Base-by-base conservation (phyloP, 2,113 vertebrate genomes). In the Centropus bengalensis region DNA sequence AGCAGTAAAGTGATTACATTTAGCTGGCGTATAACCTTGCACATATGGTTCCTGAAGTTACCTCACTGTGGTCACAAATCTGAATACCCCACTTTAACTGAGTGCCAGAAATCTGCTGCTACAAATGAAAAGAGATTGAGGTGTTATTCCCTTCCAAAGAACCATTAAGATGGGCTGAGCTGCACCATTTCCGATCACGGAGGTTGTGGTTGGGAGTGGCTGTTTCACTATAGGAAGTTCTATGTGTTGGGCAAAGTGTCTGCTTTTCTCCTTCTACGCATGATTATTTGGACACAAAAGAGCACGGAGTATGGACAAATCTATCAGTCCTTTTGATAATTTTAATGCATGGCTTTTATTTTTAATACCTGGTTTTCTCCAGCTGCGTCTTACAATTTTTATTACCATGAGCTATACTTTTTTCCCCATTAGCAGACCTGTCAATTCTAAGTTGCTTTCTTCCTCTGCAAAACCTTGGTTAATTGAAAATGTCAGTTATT, bases 401-500 rank as follows among this genome's bases (percentile, higher is more conserved):
- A 38, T 73, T 40, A 64, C 27, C 44, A 8, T 1, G 24, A 81
- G 44, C 79, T 68, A 5, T 21, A 9, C 17, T 59, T 70, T 66
- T 3, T 10, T 2, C 51, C 55, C 74, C 58, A 5, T 67, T 10
- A 68, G 58, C 74, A 91, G 91, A 30, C 30, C 87, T 36, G 84
- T 93, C 89, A 85, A 77, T 93, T 45, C 67, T 58, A 59, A 70
- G 79, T 75, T 21, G 54, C 76, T 73, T 62, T 58, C 54, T 88
- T 84, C 81, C 83, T 68, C 58, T 52, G 68, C 9, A 49, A 69
- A 70, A 40, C 60, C 74, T 33, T 85, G 78, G 66, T 44, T 95
- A 92, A 93, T 87, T 92, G 94, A 79, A 95, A 87, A 89, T 45
- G 86, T 91, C 86, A 64, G 9, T 75, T 82, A 30, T 27, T 12